phyloP scores from a whole-genome alignment of 2,113 vertebrate genomes.

The Aegithalos caudatus region DNA sequence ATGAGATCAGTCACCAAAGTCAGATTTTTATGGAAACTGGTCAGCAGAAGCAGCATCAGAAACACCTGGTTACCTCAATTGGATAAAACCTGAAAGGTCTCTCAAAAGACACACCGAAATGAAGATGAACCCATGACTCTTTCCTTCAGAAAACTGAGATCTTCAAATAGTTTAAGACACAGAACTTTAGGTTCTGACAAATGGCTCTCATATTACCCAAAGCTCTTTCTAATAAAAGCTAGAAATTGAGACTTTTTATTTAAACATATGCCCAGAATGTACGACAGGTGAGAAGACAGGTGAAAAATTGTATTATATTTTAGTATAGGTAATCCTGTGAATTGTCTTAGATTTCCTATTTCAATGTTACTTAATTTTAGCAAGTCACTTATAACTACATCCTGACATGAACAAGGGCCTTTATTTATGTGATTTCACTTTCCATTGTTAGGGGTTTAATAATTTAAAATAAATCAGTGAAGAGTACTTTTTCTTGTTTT shows the following conservation, averaged over 20 bases:
- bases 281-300: neutral
- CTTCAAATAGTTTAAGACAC: neutral
- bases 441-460: neutral
- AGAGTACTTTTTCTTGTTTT: neutral
- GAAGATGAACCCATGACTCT: neutral
- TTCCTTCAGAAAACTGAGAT: neutral
- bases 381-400: neutral
- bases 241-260: neutral
- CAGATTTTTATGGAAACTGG: neutral
- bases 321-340: neutral
- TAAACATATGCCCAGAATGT: neutral
- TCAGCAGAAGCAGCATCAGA: neutral
- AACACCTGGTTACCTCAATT: fast-evolving
- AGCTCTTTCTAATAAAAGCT: neutral
- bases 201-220: neutral
- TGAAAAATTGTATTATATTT: neutral
- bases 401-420: neutral
- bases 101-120: neutral
- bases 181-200: neutral
- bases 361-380: neutral
- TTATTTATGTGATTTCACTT: neutral
- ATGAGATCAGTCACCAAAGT: neutral
- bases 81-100: neutral
- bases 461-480: neutral
- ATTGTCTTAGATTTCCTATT: neutral